These are phyloP conservation scores for Lumbricus terrestris DNA, from an alignment of 2,888 invertebrate species.

Conservation along the genomic window DNA sequence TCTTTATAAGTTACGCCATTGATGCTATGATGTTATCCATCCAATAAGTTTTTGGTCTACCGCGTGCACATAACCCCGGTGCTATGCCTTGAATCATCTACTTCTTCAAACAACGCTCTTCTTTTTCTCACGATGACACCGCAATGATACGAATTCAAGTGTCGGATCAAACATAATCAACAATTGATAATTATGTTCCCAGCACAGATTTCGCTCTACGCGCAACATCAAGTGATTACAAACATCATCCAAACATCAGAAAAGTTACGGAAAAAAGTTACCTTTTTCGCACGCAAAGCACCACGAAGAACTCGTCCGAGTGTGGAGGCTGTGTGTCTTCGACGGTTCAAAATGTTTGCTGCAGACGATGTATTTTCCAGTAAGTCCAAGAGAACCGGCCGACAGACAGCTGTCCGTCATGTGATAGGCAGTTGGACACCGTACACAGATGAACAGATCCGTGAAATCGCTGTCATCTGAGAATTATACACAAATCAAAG, in stretches of 20 bases:
- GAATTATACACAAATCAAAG: background rate
- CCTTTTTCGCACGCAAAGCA: conserved; percentile 87
- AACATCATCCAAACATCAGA: background rate
- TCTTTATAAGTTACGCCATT: too few relatives aligned
- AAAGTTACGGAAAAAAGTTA: conserved; percentile 27
- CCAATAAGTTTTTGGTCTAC: too few relatives aligned
- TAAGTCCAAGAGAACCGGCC: conserved; percentile 79
- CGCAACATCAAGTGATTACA: background rate
- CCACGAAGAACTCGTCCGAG: conserved; percentile 83
- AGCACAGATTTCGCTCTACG: background rate
- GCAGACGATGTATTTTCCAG: conserved; percentile 76
- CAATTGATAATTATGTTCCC: too few relatives aligned
- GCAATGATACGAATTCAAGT: too few relatives aligned
- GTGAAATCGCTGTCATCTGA: conserved; percentile 7
- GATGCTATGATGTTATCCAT: too few relatives aligned
- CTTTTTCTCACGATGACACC: too few relatives aligned
- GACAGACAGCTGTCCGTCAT: conserved; percentile 72
- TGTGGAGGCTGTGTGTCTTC: conserved; percentile 52
- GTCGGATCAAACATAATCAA: too few relatives aligned
- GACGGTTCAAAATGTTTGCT: conserved; percentile 72
- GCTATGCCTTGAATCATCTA: too few relatives aligned
- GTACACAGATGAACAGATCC: conserved; percentile 71
- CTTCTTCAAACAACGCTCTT: too few relatives aligned
- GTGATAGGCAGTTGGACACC: conserved; percentile 89
- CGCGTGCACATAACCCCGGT: too few relatives aligned